A percentile compares a stretch with the other conserved stretches of the same genome.
phyloP scores from a whole-genome alignment of 2,888 invertebrate species.

The Diachrysia chrysitis region DNA sequence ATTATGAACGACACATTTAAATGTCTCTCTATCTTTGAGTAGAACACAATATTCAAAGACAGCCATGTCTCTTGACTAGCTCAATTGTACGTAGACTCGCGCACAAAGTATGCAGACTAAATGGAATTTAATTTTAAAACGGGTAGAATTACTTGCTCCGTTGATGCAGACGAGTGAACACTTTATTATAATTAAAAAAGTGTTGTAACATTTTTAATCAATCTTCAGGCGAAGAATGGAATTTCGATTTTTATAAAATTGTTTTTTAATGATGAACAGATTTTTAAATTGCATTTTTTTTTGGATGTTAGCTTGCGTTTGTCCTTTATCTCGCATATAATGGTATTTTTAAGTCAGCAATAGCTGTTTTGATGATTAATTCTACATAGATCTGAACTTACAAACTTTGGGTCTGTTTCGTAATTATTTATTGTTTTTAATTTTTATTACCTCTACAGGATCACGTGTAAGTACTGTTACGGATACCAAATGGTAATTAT shows the following conservation, averaged over 20 bases:
- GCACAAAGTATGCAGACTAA: constrained; percentile 19
- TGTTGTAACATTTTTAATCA: constrained; percentile 9
- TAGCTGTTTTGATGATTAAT: no score
- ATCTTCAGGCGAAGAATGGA: constrained; percentile 7
- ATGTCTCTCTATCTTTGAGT: background rate
- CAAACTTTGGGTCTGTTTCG: no score
- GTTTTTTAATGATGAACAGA: background rate
- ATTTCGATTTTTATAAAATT: constrained; percentile 10
- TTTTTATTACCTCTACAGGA: no score
- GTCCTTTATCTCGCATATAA: no score
- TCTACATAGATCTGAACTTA: no score
- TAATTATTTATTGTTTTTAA: no score
- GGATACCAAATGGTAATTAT: no score
- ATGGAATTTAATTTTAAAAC: constrained; percentile 44
- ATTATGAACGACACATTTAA: constrained; percentile 4
- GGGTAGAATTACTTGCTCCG: constrained; percentile 10
- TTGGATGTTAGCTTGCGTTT: no score
- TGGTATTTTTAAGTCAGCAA: no score
- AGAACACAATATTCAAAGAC: background rate
- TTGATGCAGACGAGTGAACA: constrained; percentile 11
- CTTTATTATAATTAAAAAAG: constrained; percentile 26
- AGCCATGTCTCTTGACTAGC: constrained; percentile 5
- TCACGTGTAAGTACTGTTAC: no score
- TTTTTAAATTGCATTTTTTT: background rate
- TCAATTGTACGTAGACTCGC: constrained; percentile 39